These are phyloP conservation scores for Diprion similis DNA, from an alignment of 1,140 invertebrate genomes.

Conservation along the genomic window DNA sequence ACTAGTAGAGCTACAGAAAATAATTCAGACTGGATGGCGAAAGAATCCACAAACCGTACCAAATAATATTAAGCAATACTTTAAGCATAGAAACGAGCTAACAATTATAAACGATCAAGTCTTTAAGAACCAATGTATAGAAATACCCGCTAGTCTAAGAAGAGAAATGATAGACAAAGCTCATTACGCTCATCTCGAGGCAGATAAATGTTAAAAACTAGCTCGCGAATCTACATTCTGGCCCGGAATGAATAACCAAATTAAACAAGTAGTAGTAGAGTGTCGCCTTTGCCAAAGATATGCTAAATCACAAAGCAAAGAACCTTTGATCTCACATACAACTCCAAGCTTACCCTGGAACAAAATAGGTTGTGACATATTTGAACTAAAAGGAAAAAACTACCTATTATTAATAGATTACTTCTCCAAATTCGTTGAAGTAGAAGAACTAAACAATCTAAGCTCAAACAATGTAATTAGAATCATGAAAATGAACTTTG, in stretches of 20 bases:
- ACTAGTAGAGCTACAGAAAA: slow-evolving; percentile 36
- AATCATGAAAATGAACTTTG: slow-evolving; percentile 45
- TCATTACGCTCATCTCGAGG: slow-evolving; percentile 58
- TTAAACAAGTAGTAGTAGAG: slow-evolving; percentile 50
- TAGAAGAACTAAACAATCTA: slow-evolving; percentile 20
- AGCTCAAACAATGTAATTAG: slow-evolving; percentile 28
- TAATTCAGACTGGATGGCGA: slow-evolving; percentile 51
- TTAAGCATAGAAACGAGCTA: slow-evolving; percentile 42
- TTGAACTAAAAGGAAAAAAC: slow-evolving; percentile 28
- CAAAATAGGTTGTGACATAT: slow-evolving; percentile 42
- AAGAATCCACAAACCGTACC: slow-evolving; percentile 36
- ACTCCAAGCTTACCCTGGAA: too few relatives aligned
- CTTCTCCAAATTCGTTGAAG: slow-evolving; percentile 32
- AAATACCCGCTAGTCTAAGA: slow-evolving; percentile 49
- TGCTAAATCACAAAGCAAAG: slow-evolving; percentile 38
- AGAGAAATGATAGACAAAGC: slow-evolving; percentile 47
- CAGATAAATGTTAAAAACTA: slow-evolving; percentile 47
- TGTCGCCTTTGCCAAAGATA: slow-evolving; percentile 50
- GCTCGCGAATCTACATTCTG: slow-evolving; percentile 56
- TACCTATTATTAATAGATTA: slow-evolving; percentile 27
- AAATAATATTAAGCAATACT: slow-evolving; percentile 40
- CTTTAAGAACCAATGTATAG: slow-evolving; percentile 43
- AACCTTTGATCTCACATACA: slow-evolving; percentile 45
- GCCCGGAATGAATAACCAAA: slow-evolving; percentile 56
- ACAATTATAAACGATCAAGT: slow-evolving; percentile 43